phyloP scores from a whole-genome alignment of 2,797 vertebrate genomes.

The Phalloptychus januarius region DNA sequence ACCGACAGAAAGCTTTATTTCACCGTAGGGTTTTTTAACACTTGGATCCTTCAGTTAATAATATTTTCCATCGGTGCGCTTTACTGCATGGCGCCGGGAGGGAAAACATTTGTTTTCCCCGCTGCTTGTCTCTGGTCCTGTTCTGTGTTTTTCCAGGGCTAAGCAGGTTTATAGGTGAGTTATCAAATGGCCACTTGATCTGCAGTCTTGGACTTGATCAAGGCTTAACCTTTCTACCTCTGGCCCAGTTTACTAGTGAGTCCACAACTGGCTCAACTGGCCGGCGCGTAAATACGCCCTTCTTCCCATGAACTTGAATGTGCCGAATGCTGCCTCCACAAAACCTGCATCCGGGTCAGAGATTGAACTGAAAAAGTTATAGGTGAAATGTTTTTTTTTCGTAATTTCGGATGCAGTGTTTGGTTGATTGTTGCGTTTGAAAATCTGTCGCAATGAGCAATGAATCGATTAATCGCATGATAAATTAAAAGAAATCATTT shows the following conservation, averaged over 20 bases:
- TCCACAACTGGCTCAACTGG: conserved; percentile 21
- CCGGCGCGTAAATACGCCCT: conserved; percentile 30
- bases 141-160: not conserved
- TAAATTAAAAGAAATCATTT: not conserved
- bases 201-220: conserved; percentile 49
- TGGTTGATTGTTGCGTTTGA: not conserved
- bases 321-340: not conserved
- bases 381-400: not conserved
- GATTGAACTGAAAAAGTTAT: not conserved
- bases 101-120: not conserved
- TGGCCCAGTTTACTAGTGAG: conserved; percentile 44
- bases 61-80: conserved; percentile 16
- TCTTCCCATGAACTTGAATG: conserved; percentile 35
- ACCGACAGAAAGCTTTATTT: conserved; percentile 37
- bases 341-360: not conserved
- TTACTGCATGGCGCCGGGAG: not conserved
- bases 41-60: conserved; percentile 18
- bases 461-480: not conserved
- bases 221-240: conserved; percentile 70
- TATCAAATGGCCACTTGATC: conserved; percentile 49
- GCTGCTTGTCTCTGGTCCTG: not conserved
- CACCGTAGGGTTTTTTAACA: conserved; percentile 4
- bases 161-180: conserved; percentile 23
- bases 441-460: not conserved
- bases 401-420: not conserved